Base-by-base conservation (phyloP, 2,797 vertebrate species). In the Melanotaenia boesemani region DNA sequence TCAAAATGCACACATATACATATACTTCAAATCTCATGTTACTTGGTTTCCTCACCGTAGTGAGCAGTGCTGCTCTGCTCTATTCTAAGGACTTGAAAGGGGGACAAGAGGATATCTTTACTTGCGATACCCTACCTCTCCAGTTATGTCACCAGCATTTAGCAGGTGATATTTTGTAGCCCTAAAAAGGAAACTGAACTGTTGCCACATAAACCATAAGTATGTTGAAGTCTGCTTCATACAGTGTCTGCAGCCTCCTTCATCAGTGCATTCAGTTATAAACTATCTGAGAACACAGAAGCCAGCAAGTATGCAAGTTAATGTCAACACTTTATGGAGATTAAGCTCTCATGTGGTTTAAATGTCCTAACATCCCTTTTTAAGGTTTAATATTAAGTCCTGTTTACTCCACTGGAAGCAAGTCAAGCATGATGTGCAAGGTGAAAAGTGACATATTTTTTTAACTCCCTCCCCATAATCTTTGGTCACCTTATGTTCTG, bases 101-200 rank as follows among this genome's bases (percentile, higher is more conserved):
- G 79, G 69, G 55, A 84, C 77, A 58, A 73, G 67, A 55, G 72
- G 61, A 67, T 18, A 54, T 75, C n/a, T 82, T 70, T 54, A 52
- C 28, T 48, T 37, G 62, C 32, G 55, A 72, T 37, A 50, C 57
- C 48, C 62, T 64, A 8, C 37, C 54, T n/a, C 55, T 50, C 68
- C 72, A 61, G 73, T 79, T 90, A 87, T 84, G 79, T 86, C 72
- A 86, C 11, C 1, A 18, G 41, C 73, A 74, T 1, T 15, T 60
- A 36, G 63, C 26, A 46, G 36, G 36, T 66, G 46, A 63, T 72
- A 78, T 73, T 72, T 59, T 72, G 39, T 39, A 48, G 71, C n/a
- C n/a, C 28, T 13, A 54, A 80, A 82, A 68, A 81, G 57, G 34
- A 63, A 7, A 1, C 32, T 67, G 28, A 63, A 73, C 76, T 50